Evolutionary conservation across 2,888 invertebrate species (phyloP), one percentile per base, ranked within the genome.

Genomic region (Agriopis marginaria): DNA sequence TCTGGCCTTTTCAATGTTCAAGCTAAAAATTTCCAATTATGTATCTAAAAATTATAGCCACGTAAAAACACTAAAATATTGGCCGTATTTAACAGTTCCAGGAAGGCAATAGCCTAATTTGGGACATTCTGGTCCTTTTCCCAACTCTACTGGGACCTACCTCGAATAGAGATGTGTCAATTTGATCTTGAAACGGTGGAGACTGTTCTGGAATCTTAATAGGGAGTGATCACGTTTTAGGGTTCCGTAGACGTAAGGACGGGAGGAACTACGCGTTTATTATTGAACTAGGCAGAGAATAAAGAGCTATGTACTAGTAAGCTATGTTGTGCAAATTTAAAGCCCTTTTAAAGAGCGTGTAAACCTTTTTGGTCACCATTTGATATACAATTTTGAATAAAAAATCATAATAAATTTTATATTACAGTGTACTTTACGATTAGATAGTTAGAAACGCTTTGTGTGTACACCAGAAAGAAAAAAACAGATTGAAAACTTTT

Each of bases 121-220:
- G 42, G 53, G 17, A 53, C 53, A 53, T 62, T 62, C 53, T 49
- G 63, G 55, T 9, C 64, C 55, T 61, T 61, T 61, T 32, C 44
- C 39, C 42, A n/a, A 47, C 50, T 56, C 68, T 64, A n/a, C 59
- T 9, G 68, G 62, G 68, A 68, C 62, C 56, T 62, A 60, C 55
- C 55, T 61, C 55, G 68, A 64, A 69, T 69, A 56, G 68, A 69
- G 64, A 69, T 69, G 68, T 69, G 68, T 69, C 68, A 69, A 69
- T 69, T 69, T 69, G 64, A 64, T 69, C 68, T 69, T 65, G 51
- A 61, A 64, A 64, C 32, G 64, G 64, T 39, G 14, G 32, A 32
- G 55, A 61, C 68, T 61, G 55, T 50, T 39, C 49, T n/a, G 51
- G 68, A 64, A 69, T 69, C 23, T 55, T 64, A 68, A 69, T 61